Conservation (phyloP, 2,888 invertebrate species). For the Acanthosoma haemorrhoidale region DNA sequence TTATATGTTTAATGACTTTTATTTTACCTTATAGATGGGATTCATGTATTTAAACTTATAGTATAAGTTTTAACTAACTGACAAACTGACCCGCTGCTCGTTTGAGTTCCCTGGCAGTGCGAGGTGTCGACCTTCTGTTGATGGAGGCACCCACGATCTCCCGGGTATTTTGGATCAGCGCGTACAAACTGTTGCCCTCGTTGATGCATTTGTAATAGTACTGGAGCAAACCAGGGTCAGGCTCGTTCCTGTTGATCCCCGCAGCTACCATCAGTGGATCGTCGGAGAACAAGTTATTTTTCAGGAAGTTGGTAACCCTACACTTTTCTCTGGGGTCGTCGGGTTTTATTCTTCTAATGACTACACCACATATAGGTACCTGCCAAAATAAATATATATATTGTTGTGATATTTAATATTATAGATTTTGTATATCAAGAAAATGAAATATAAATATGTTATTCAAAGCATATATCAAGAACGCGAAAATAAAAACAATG, state of each 20-base stretch:
- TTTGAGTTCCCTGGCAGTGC: background rate
- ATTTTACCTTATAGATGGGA: too few species aligned
- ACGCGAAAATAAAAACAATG: too few species aligned
- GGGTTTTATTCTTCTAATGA: background rate
- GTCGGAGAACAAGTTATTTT: background rate
- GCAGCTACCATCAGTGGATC: constrained; percentile 16
- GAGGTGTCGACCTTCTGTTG: background rate
- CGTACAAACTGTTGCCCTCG: constrained; percentile 15
- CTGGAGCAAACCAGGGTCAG: constrained; percentile 14
- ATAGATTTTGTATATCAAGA: too few species aligned
- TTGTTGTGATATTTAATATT: too few species aligned
- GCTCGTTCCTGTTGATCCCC: background rate
- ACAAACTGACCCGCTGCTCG: background rate
- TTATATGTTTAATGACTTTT: too few species aligned
- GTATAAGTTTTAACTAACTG: too few species aligned
- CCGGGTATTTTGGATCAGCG: background rate
- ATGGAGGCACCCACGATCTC: constrained; percentile 1
- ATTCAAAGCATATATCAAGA: too few species aligned
- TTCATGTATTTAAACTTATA: too few species aligned
- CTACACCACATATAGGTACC: constrained; percentile 12
- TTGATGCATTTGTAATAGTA: background rate
- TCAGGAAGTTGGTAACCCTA: background rate
- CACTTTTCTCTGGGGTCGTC: constrained; percentile 9
- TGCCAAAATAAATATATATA: background rate
- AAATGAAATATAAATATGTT: too few species aligned